Evolutionary conservation across 2,113 vertebrate species (phyloP).

Genomic region (Cyrtonyx montezumae): DNA sequence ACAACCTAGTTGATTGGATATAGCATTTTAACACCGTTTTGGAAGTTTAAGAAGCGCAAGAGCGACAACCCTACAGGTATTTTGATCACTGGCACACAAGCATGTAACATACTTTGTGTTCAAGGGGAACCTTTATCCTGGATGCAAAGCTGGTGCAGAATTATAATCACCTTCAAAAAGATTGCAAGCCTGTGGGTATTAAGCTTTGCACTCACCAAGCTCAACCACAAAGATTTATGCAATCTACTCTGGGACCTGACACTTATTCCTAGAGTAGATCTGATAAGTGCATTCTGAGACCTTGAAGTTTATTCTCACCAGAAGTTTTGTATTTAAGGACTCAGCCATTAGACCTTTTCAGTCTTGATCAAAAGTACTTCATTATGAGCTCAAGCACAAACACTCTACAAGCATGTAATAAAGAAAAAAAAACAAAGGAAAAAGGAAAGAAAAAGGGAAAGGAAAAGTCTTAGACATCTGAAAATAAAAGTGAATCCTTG

Average conservation of each 20-base stretch:
- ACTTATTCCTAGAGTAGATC: constrained; percentile 68
- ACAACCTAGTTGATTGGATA: constrained; percentile 72
- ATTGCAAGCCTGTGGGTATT: constrained; percentile 75
- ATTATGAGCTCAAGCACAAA: constrained; percentile 59
- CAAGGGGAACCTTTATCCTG: constrained; percentile 77
- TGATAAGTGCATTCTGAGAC: constrained; percentile 74
- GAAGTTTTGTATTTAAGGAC: constrained; percentile 75
- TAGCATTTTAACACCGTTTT: constrained; percentile 73
- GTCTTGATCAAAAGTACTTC: constrained; percentile 73
- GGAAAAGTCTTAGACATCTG: neutral
- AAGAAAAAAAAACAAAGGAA: neutral
- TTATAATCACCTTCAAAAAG: constrained; percentile 77
- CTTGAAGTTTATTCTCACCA: constrained; percentile 80
- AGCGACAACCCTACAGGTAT: constrained; percentile 66
- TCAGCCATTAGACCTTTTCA: constrained; percentile 70
- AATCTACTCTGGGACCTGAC: constrained; percentile 76
- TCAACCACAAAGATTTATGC: constrained; percentile 76
- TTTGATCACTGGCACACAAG: constrained; percentile 74
- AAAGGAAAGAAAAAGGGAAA: neutral
- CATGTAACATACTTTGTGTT: constrained; percentile 77
- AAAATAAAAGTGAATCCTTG: constrained; percentile 59
- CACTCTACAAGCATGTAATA: constrained; percentile 39
- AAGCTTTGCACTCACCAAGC: constrained; percentile 70
- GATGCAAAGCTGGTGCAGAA: constrained; percentile 77
- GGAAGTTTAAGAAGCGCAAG: constrained; percentile 72